Evolutionary conservation across 2,888 invertebrate genomes (phyloP).

Genomic region (Mellilla xanthometata): DNA sequence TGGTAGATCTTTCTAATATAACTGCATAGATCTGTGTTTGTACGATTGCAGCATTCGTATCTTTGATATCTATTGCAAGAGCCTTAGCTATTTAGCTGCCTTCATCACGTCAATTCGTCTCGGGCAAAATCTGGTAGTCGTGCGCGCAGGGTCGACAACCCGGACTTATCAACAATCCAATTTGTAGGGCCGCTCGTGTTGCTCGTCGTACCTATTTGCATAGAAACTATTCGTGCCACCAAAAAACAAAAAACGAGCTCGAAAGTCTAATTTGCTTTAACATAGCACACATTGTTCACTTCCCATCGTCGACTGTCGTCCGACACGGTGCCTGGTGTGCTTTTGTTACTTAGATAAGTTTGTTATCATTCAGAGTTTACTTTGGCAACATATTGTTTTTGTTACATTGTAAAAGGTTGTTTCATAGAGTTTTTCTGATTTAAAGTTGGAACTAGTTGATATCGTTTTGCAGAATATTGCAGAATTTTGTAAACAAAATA

Average conservation of each 20-base stretch:
- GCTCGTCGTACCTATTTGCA: conserved; percentile 53
- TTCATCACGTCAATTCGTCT: conserved; percentile 55
- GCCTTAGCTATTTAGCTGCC: conserved; percentile 39
- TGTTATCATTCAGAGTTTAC: conserved; percentile 52
- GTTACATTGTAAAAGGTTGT: conserved; percentile 51
- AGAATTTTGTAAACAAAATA: too few relatives aligned
- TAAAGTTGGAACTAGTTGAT: too few relatives aligned
- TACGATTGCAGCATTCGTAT: conserved; percentile 15
- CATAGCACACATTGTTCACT: conserved; percentile 36
- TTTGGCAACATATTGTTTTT: conserved; percentile 44
- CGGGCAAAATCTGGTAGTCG: conserved; percentile 58
- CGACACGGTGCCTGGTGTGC: conserved; percentile 28
- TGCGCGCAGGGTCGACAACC: conserved; percentile 70
- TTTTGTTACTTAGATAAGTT: conserved; percentile 34
- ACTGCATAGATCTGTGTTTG: too few relatives aligned
- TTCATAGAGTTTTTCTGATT: too few relatives aligned
- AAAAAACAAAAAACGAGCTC: conserved; percentile 40
- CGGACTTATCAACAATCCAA: conserved; percentile 73
- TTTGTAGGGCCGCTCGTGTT: conserved; percentile 54
- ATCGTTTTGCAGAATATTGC: too few relatives aligned
- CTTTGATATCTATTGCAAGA: conserved; percentile 13
- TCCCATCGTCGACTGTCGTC: conserved; percentile 37
- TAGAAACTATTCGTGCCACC: conserved; percentile 43
- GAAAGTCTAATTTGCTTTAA: conserved; percentile 36
- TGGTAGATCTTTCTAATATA: too few relatives aligned